A percentile compares a stretch with the other conserved stretches of the same genome.
These are phyloP conservation scores for Heteronetta atricapilla DNA, from an alignment of 2,113 vertebrate genomes.

Conservation along the genomic window DNA sequence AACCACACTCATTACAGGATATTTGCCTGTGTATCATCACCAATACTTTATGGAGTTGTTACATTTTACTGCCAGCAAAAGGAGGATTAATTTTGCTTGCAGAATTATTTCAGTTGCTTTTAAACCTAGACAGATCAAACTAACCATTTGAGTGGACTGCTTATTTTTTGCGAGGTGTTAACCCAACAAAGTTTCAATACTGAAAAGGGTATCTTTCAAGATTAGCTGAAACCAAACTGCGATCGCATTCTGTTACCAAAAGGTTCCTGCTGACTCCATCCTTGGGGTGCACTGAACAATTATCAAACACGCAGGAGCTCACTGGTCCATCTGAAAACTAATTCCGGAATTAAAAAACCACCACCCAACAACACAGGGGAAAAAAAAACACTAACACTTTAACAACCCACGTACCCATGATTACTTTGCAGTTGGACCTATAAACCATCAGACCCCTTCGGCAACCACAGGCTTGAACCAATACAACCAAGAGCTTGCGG, in stretches of 20 bases:
- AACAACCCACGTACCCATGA: not conserved
- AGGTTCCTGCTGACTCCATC: not conserved
- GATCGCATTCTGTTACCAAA: not conserved
- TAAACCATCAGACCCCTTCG: not conserved
- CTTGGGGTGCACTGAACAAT: not conserved
- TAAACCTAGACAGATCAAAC: not conserved
- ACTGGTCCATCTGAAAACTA: not conserved
- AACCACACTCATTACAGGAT: not conserved
- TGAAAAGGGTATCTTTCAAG: not conserved
- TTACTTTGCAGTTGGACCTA: not conserved
- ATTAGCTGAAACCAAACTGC: not conserved
- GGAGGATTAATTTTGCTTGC: not conserved
- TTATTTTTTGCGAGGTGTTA: not conserved
- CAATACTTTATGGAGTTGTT: not conserved
- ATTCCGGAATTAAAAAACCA: not conserved
- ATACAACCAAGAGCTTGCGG: not conserved
- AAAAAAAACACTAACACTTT: not conserved
- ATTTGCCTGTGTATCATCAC: not conserved
- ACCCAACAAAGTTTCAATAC: not conserved
- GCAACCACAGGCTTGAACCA: not conserved
- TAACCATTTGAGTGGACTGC: not conserved
- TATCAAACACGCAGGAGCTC: not conserved
- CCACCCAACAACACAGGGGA: not conserved
- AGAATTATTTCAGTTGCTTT: not conserved
- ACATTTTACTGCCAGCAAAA: not conserved